Base-by-base conservation (phyloP, 2,888 invertebrate species). In the Tuberolachnus salignus region DNA sequence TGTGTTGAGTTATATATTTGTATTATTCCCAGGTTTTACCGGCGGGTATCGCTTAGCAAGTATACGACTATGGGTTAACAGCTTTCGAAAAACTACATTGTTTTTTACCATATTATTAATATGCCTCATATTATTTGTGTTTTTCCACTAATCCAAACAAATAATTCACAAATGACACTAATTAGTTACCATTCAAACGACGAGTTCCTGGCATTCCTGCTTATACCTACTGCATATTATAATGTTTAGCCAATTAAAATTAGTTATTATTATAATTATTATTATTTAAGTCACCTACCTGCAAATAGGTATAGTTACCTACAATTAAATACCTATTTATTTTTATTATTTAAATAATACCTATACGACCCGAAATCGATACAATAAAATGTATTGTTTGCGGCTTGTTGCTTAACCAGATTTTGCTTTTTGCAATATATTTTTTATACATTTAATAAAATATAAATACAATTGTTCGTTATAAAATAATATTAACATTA, bases 21-120 rank as follows among this genome's bases (percentile, higher is more conserved):
- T 34, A 34, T 78, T 69, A 69, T 78, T 34, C 66, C 13, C 69
- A 78, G 78, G 67, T 78, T 69, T 59, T 19, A 69, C 69, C 42
- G 42, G 21, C 23, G 67, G 78, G 49, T 69, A 78, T 59, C 78
- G 78, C 51, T 49, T 78, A 78, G 10, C 69, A 67, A 49, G 49
- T 69, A 59, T 78, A 69, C 69, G 42, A 61, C 49, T 51, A 42
- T 61, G 78, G 78, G 69, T 42, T 78, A 69, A 78, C 10, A 69
- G 19, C 21, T 78, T 49, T 67, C 59, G 49, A 59, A 78, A 78
- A 78, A 78, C 78, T 14, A 16, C 78, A 26, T 69, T 1, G 51
- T 78, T 78, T 78, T 78, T 78, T 51, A 61, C 78, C 78, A 69
- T 78, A 78, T 21, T 78, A n/a, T 69, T 78, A 69, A 42, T 78